Evolutionary conservation across 2,797 vertebrate species (phyloP).

Genomic region (Cyclopterus lumpus): DNA sequence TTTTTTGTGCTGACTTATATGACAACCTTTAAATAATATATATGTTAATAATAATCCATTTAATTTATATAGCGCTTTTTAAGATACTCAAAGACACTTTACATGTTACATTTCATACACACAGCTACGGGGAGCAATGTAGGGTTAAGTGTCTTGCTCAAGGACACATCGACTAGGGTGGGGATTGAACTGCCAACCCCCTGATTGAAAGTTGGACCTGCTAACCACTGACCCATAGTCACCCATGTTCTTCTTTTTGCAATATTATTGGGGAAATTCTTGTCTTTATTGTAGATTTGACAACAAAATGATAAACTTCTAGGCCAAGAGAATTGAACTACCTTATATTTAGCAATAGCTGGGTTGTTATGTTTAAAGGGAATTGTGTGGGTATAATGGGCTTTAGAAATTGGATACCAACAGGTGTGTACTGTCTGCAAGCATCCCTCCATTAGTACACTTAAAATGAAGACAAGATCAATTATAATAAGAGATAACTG

Average conservation of each 20-base stretch:
- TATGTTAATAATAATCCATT: too few relatives aligned
- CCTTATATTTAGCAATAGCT: neutral
- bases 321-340: neutral
- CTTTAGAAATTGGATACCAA: neutral
- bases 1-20: slow-evolving; percentile 39
- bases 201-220: too few relatives aligned
- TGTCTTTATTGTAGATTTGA: neutral
- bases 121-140: too few relatives aligned
- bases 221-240: too few relatives aligned
- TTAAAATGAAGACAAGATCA: neutral
- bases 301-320: neutral
- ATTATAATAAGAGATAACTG: neutral
- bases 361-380: neutral
- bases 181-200: too few relatives aligned
- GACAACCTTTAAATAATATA: slow-evolving; percentile 1
- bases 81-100: too few relatives aligned
- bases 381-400: neutral
- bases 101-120: too few relatives aligned
- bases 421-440: neutral
- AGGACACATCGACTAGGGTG: too few relatives aligned
- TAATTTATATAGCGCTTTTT: too few relatives aligned
- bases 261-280: neutral
- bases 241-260: neutral
- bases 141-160: too few relatives aligned
- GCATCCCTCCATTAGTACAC: neutral